Evolutionary conservation across 1,140 invertebrate species (phyloP), one percentile per base, ranked within the genome.

Genomic region (Drosophila funebris): DNA sequence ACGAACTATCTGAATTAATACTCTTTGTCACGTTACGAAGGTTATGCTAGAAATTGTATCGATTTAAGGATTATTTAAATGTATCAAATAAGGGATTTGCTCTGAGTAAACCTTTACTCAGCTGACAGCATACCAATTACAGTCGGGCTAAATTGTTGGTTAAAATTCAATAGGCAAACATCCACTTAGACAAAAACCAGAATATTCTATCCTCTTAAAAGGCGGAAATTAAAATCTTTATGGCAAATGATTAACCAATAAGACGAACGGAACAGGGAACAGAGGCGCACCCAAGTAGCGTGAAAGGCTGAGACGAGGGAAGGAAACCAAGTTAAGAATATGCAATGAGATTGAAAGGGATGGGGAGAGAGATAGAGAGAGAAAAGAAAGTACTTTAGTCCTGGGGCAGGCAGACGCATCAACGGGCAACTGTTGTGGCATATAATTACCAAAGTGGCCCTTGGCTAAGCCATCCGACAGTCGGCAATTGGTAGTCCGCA

Each of bases 211-310:
- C 64, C 78, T 72, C 71, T 87, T 88, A 82, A 88, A 83, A 78
- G 71, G 75, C 83, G 83, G 84, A 88, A 88, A 88, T 88, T 88
- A 88, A 88, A 88, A 88, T 88, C 83, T 83, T 87, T 88, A 88
- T 88, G 69, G 83, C 83, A 79, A 88, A 88, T 88, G 83, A 88
- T 88, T 88, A 88, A 79, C 83, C 83, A 88, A 88, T 88, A 83
- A 73, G 70, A 68, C 50, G 53, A 84, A 67, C 33, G 60, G 46
- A 74, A 54, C 36, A 16, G 9, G 13, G n/a, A n/a, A n/a, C 68
- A 5, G 36, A 76, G 57, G 44, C 57, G 41, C 29, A 8, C 18
- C 16, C 14, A 44, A 57, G 58, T 11, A 22, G 20, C 63, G 22
- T 48, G 16, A 62, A 68, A 53, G 69, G 44, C 62, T 22, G 39